Conservation (phyloP, 2,797 vertebrate genomes). For the Arrhamphus sclerolepis region DNA sequence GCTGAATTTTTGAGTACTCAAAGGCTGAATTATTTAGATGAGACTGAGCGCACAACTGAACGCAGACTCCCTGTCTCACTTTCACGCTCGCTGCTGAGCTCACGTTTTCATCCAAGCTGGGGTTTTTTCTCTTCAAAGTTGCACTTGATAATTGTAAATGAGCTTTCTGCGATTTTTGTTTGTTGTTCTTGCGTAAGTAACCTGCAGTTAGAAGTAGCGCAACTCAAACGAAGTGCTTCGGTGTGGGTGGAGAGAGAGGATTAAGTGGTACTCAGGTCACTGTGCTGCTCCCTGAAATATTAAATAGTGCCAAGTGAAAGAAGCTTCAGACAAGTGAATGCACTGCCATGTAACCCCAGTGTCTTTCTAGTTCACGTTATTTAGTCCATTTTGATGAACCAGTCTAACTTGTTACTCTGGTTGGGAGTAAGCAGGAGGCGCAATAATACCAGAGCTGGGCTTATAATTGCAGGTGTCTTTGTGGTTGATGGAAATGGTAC, state of each 20-base stretch:
- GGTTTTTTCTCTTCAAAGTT: slow-evolving; percentile 10
- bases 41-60: slow-evolving; percentile 27
- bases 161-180: slow-evolving; percentile 6
- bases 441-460: too few relatives aligned
- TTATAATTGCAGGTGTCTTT: too few relatives aligned
- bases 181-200: slow-evolving; percentile 6
- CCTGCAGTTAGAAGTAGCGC: slow-evolving; percentile 16
- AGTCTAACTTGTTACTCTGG: not conserved
- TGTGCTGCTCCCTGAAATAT: slow-evolving; percentile 66
- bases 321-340: slow-evolving; percentile 21
- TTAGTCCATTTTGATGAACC: slow-evolving; percentile 14
- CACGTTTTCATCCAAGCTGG: slow-evolving; percentile 22
- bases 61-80: slow-evolving; percentile 36
- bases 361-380: slow-evolving; percentile 6
- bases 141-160: slow-evolving; percentile 7
- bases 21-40: slow-evolving; percentile 70
- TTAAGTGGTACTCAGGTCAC: slow-evolving; percentile 41
- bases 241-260: slow-evolving; percentile 9
- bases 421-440: not conserved
- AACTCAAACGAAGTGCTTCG: slow-evolving; percentile 7
- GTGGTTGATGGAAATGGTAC: too few relatives aligned
- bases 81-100: slow-evolving; percentile 33
- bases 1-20: slow-evolving; percentile 31
- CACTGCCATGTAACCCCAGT: slow-evolving; percentile 17
- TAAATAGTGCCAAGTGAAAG: slow-evolving; percentile 46